These are phyloP conservation scores for Drosophila emarginata DNA, from an alignment of 2,888 invertebrate species.

Conservation along the genomic window DNA sequence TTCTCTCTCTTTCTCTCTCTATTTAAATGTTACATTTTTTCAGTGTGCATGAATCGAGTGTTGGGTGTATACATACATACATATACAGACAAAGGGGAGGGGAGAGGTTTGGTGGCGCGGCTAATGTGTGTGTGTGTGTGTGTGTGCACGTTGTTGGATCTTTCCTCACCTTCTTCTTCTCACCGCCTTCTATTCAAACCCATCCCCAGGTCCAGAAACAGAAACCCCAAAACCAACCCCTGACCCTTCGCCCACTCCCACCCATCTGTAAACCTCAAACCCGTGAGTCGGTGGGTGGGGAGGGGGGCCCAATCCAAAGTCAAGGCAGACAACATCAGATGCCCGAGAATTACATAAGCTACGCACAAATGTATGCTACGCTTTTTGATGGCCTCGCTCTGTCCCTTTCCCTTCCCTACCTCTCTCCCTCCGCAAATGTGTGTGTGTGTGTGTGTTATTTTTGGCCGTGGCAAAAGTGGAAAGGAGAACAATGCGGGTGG, in stretches of 20 bases:
- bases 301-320: constrained; percentile 43
- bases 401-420: constrained; percentile 38
- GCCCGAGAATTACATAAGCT: constrained; percentile 63
- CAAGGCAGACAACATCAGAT: constrained; percentile 57
- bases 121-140: constrained; percentile 76
- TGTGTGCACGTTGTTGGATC: constrained; percentile 69
- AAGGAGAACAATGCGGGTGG: neutral
- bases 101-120: constrained; percentile 42
- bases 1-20: neutral
- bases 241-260: too few relatives aligned
- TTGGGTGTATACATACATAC: neutral
- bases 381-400: constrained; percentile 63
- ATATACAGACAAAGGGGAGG: neutral
- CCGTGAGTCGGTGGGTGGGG: too few relatives aligned
- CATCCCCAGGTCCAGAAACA: constrained; percentile 40
- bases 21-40: neutral
- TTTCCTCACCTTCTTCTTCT: neutral
- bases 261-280: neutral
- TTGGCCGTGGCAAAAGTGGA: constrained; percentile 32
- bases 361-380: constrained; percentile 74
- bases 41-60: neutral
- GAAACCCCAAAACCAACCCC: constrained; percentile 24
- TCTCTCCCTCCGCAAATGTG: constrained; percentile 18
- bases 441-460: constrained; percentile 30
- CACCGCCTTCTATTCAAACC: constrained; percentile 27